phyloP scores from a whole-genome alignment of 2,888 invertebrate genomes.

The Muscina levida region DNA sequence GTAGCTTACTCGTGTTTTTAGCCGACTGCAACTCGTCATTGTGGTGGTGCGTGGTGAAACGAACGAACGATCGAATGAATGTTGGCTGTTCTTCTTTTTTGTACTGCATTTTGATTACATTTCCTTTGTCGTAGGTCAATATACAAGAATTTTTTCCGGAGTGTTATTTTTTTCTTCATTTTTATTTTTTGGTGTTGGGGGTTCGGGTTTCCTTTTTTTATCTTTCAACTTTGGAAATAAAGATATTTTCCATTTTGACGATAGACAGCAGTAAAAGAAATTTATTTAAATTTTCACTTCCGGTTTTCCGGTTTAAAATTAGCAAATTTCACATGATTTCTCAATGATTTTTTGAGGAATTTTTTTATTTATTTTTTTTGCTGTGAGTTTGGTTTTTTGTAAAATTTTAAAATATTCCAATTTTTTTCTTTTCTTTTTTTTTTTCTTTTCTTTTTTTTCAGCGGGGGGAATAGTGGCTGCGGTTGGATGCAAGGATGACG shows the following conservation, averaged over 20 bases:
- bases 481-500: no score
- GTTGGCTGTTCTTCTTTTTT: conserved; percentile 18
- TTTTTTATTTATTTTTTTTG: conserved; percentile 4
- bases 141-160: conserved; percentile 58
- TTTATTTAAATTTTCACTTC: background rate
- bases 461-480: no score
- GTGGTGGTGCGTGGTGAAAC: conserved; percentile 57
- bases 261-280: background rate
- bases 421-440: background rate
- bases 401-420: conserved; percentile 9
- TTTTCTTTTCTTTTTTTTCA: conserved; percentile 10
- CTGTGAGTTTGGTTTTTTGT: conserved; percentile 1
- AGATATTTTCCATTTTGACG: conserved; percentile 31
- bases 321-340: conserved; percentile 10
- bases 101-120: conserved; percentile 76
- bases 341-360: background rate
- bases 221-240: conserved; percentile 1
- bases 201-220: conserved; percentile 5
- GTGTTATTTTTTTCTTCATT: conserved; percentile 47
- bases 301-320: conserved; percentile 1
- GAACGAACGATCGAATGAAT: conserved; percentile 26
- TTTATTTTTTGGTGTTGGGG: conserved; percentile 22
- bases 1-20: background rate
- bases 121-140: conserved; percentile 79
- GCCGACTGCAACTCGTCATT: background rate